phyloP scores from a whole-genome alignment of 2,888 invertebrate genomes.

The Epistrophe eligans region DNA sequence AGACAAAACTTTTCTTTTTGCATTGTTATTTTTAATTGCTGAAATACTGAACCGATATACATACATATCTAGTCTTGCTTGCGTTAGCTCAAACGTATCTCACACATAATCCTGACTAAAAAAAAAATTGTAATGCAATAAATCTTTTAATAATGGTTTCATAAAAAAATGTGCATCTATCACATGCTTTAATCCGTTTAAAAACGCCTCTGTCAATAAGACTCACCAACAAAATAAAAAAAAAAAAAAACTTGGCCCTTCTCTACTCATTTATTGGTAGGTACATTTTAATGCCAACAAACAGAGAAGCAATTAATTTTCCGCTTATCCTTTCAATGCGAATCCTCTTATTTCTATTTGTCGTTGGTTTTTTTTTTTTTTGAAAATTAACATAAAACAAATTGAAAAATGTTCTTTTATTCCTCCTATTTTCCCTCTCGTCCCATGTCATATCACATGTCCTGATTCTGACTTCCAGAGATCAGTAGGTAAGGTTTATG shows the following conservation, averaged over 20 bases:
- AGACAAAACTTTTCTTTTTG: too few relatives aligned
- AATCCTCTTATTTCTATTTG: slow-evolving; percentile 69
- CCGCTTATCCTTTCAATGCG: slow-evolving; percentile 71
- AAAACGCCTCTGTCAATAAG: slow-evolving; percentile 57
- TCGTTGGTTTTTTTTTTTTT: slow-evolving; percentile 30
- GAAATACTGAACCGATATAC: too few relatives aligned
- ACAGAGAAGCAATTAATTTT: slow-evolving; percentile 72
- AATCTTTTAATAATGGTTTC: slow-evolving; percentile 35
- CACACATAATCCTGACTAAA: not conserved
- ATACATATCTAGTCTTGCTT: too few relatives aligned
- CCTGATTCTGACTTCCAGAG: slow-evolving; percentile 55
- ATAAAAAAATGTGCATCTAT: slow-evolving; percentile 49
- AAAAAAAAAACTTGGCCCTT: slow-evolving; percentile 14
- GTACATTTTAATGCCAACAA: slow-evolving; percentile 58
- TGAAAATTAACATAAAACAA: slow-evolving; percentile 73
- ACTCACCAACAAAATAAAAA: slow-evolving; percentile 7
- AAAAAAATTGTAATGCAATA: slow-evolving; percentile 24
- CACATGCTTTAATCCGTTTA: slow-evolving; percentile 53
- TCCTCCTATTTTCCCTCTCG: slow-evolving; percentile 8
- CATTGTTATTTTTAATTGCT: too few relatives aligned
- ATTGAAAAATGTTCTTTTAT: slow-evolving; percentile 65
- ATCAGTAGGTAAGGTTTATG: slow-evolving; percentile 41
- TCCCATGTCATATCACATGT: slow-evolving; percentile 10
- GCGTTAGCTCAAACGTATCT: too few relatives aligned
- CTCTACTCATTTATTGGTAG: slow-evolving; percentile 59